Percentiles rank a stretch among this genome's conserved stretches.
Evolutionary conservation across 1,140 invertebrate species (phyloP).

Genomic region (Heliconius eleuchia): DNA sequence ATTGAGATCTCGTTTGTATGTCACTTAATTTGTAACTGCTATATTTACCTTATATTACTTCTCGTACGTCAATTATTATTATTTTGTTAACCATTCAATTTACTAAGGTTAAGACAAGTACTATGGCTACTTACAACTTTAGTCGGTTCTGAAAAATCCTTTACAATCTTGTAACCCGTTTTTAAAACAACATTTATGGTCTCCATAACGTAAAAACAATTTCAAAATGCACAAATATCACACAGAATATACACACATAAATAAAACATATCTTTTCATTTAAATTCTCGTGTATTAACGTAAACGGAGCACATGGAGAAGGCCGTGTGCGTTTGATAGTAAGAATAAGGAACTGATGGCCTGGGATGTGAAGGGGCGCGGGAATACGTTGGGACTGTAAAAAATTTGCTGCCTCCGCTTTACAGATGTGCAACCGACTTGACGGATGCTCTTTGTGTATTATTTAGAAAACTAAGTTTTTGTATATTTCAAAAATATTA

Average conservation of each 20-base stretch:
- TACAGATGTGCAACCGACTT: constrained; percentile 47
- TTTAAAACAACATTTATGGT: constrained; percentile 68
- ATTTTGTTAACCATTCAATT: too few relatives aligned
- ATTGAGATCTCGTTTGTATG: not conserved
- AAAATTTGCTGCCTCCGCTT: constrained; percentile 70
- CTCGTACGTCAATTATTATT: not conserved
- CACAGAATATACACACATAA: constrained; percentile 8
- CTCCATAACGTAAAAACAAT: constrained; percentile 50
- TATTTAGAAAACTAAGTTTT: not conserved
- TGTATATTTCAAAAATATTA: too few relatives aligned
- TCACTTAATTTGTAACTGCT: not conserved
- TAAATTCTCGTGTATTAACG: constrained; percentile 3
- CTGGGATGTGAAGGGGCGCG: constrained; percentile 68
- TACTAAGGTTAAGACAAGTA: too few relatives aligned
- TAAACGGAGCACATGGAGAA: constrained; percentile 48
- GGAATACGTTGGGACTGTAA: constrained; percentile 71
- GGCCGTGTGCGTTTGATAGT: constrained; percentile 52
- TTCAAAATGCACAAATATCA: not conserved
- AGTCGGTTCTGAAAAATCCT: constrained; percentile 69
- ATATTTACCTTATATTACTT: not conserved
- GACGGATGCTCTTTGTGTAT: constrained; percentile 53
- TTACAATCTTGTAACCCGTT: constrained; percentile 73
- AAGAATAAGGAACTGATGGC: constrained; percentile 74
- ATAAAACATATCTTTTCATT: constrained; percentile 11
- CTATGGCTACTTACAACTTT: constrained; percentile 62